Evolutionary conservation across 2,113 vertebrate genomes (phyloP).

Genomic region (Coptodon rendalli): DNA sequence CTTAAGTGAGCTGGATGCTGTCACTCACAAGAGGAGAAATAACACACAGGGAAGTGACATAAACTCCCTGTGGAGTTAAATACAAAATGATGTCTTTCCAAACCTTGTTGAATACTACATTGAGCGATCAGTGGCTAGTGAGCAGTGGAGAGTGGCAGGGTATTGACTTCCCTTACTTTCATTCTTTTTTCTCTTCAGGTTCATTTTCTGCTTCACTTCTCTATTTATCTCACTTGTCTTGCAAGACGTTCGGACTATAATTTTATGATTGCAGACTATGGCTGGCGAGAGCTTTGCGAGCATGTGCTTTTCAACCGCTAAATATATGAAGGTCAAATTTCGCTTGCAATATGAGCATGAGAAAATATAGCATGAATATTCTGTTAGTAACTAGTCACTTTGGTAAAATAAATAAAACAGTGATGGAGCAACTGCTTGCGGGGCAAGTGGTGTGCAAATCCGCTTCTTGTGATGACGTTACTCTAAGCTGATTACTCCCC

Average conservation of each 20-base stretch:
- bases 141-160: neutral
- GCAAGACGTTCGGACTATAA: neutral
- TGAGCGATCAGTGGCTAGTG: constrained; percentile 32
- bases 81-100: constrained; percentile 39
- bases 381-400: neutral
- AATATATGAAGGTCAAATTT: neutral
- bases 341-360: neutral
- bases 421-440: neutral
- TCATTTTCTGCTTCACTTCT: neutral
- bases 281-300: neutral
- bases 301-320: neutral
- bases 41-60: constrained; percentile 37
- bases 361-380: neutral
- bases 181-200: neutral
- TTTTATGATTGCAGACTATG: neutral
- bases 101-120: constrained; percentile 42
- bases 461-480: neutral
- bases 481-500: neutral
- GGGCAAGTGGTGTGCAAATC: neutral
- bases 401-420: neutral
- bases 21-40: constrained; percentile 48
- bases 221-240: neutral
- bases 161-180: neutral
- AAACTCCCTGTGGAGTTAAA: constrained; percentile 54
- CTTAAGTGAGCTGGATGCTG: constrained; percentile 33